A percentile compares a stretch with the other conserved stretches of the same genome.
These are phyloP conservation scores for Mercenaria mercenaria DNA, from an alignment of 1,140 invertebrate species.

Conservation along the genomic window DNA sequence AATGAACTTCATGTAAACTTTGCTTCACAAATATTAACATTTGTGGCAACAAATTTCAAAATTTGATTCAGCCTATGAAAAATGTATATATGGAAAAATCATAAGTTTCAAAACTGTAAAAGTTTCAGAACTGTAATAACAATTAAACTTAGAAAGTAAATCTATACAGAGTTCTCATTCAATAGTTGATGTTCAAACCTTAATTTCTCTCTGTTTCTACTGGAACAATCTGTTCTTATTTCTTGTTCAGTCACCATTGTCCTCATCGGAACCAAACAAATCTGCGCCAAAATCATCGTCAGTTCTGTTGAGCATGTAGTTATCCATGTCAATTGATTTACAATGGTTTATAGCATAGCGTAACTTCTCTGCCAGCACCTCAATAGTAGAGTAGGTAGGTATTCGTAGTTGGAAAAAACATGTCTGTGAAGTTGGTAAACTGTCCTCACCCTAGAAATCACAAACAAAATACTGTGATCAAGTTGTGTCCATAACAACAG, in stretches of 20 bases:
- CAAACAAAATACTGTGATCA: not conserved
- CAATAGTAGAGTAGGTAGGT: conserved; percentile 89
- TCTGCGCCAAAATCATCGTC: conserved; percentile 85
- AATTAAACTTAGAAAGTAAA: too few species aligned
- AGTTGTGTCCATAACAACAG: not conserved
- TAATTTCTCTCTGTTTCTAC: too few species aligned
- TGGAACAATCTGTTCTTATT: too few species aligned
- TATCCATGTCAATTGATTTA: conserved; percentile 91
- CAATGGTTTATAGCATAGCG: conserved; percentile 91
- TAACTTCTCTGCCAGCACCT: conserved; percentile 89
- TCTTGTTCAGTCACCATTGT: conserved; percentile 39
- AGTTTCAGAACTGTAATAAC: too few species aligned
- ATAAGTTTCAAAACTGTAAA: too few species aligned
- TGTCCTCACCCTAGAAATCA: conserved; percentile 87
- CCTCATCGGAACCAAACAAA: conserved; percentile 62
- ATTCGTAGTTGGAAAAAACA: conserved; percentile 91
- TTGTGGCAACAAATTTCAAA: too few species aligned
- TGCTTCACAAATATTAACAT: too few species aligned
- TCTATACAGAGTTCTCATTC: too few species aligned
- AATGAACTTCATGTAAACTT: too few species aligned
- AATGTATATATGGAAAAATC: too few species aligned
- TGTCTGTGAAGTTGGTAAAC: conserved; percentile 90
- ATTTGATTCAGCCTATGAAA: too few species aligned
- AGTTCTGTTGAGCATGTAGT: conserved; percentile 91
- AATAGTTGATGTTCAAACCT: too few species aligned